Base-by-base conservation (phyloP, 2,888 invertebrate genomes). In the Andrena bicolor region DNA sequence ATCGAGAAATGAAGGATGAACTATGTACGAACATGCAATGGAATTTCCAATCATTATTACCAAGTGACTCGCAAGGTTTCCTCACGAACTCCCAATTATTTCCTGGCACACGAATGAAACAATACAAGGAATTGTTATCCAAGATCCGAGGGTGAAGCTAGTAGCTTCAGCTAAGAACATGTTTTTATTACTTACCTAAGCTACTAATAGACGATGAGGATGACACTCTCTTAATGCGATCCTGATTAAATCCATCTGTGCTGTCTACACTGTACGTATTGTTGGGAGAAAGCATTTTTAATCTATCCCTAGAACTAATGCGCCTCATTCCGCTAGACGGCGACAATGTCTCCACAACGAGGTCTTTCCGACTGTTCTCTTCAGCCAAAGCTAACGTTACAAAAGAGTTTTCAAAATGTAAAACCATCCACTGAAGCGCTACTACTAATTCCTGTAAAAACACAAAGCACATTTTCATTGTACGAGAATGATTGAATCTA, bases 361-460 rank as follows among this genome's bases (percentile, higher is more conserved):
- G 86, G 82, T 94, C 93, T 87, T 94, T 92, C 86, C 94, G 90
- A 86, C 94, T 92, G 89, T 94, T 93, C 90, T 93, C 96, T 91
- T 97, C 96, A 58, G 97, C 95, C 68, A 94, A 90, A 23, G 94
- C 95, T 0, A 98, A 96, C 0, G 97, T 96, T 28, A 98, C 96
- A 94, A 99, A 99, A 73, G 97, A 96, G 88, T 97, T 97, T 94
- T 98, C 98, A 94, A 98, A 98, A 65, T 97, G 96, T 75, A 98
- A 94, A 86, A 98, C 96, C 94, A 98, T 96, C 96, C 97, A 98
- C 89, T 98, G 97, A 51, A 97, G 94, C 76, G 99, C 98, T 65
- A 97, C 97, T 0, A 98, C 96, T 79, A 99, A 95, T 95, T 99
- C 98, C 91, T 96, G 95, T 16, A 89, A 73, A 61, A 32, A 8